Percentiles rank a stretch among this genome's conserved stretches.
Conservation (phyloP, 2,797 vertebrate species). For the Amphiprion clarkii region DNA sequence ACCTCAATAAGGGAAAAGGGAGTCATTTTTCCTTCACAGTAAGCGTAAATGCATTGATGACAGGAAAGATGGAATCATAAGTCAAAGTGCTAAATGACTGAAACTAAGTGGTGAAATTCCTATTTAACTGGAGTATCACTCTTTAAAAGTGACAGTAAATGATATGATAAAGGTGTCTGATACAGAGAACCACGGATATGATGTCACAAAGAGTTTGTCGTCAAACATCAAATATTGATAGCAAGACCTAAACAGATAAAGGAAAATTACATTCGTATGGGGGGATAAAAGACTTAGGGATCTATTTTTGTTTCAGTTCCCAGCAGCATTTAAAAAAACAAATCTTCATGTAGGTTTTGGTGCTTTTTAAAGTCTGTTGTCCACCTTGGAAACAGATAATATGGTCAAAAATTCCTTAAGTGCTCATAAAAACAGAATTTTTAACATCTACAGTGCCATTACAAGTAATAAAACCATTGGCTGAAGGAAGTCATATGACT, state of each 20-base stretch:
- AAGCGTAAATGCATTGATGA: too few relatives aligned
- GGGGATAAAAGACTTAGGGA: neutral
- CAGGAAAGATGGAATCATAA: too few relatives aligned
- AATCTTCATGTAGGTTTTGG: neutral
- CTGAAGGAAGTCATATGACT: neutral
- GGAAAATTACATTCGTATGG: neutral
- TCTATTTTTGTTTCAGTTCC: neutral
- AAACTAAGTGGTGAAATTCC: too few relatives aligned
- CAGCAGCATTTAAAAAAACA: neutral
- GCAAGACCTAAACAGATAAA: neutral
- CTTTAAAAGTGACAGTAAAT: too few relatives aligned
- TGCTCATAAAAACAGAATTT: constrained; percentile 6
- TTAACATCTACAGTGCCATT: neutral
- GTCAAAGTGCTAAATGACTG: too few relatives aligned
- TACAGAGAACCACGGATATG: too few relatives aligned
- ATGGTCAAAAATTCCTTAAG: neutral
- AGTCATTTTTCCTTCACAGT: too few relatives aligned
- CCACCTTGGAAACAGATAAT: neutral
- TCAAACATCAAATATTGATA: neutral
- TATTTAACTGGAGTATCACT: too few relatives aligned
- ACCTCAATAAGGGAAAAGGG: too few relatives aligned
- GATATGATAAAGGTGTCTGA: too few relatives aligned
- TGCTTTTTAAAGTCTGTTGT: too few relatives aligned
- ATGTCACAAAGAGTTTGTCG: too few relatives aligned
- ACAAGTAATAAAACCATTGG: constrained; percentile 4